Percentiles rank a stretch among this genome's conserved stretches.
Conservation (phyloP, 2,797 vertebrate species). For the Carduelis carduelis region DNA sequence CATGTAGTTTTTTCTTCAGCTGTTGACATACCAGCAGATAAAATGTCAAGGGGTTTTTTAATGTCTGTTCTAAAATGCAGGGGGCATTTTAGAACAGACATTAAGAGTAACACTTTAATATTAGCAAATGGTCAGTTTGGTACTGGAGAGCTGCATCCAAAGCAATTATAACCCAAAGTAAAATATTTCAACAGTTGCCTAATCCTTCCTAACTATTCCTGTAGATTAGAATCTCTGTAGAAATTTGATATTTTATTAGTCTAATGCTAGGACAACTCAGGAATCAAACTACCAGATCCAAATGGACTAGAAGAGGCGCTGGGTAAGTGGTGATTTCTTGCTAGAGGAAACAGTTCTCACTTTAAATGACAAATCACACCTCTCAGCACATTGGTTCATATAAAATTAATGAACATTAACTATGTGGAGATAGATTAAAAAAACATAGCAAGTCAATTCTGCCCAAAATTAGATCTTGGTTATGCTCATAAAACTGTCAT, state of each 20-base stretch:
- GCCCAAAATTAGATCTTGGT: not conserved
- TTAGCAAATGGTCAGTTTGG: not conserved
- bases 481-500: not conserved
- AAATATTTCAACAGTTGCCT: not conserved
- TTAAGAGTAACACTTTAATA: not conserved
- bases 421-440: not conserved
- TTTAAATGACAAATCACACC: not conserved
- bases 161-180: not conserved
- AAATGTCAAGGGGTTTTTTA: not conserved
- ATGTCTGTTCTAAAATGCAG: not conserved
- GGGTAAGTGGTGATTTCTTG: not conserved
- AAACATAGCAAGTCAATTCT: not conserved
- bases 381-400: not conserved
- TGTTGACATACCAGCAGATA: not conserved
- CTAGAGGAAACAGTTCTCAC: not conserved
- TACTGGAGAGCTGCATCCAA: not conserved
- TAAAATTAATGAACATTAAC: not conserved
- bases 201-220: not conserved
- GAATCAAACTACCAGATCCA: not conserved
- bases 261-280: not conserved
- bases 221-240: not conserved
- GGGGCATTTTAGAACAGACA: too few species aligned
- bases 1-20: not conserved
- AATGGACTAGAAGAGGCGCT: not conserved
- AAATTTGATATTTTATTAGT: not conserved